Evolutionary conservation across 2,113 vertebrate species (phyloP), one percentile per base, ranked within the genome.

Genomic region (Cepphus grylle): DNA sequence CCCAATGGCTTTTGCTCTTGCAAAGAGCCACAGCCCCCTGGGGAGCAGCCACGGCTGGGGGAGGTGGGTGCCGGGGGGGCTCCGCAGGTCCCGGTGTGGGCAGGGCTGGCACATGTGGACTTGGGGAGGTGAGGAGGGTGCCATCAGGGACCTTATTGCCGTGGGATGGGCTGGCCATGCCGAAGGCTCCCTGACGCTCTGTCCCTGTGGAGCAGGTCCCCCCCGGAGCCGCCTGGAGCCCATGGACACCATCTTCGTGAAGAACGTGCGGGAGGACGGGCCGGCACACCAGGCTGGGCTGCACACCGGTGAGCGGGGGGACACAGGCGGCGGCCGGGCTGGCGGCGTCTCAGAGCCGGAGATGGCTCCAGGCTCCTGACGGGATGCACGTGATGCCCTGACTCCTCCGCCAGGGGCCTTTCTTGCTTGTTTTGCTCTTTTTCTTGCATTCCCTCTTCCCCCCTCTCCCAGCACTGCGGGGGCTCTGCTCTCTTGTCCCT

Each of bases 241-340:
- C 29, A 99, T 99, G 99, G 99, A 99, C 96, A 99, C 99, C 97
- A 99, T 99, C 96, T 99, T 99, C 85, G 99, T 99, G 82, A 99
- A 99, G 98, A 99, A 98, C 30, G 99, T 99, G 98, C 98, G 99
- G 97, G 99, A 99, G 47, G 99, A 98, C 4, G 99, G 99, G 82
- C 99, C 99, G 0, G 99, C 99, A 23, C 99, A 99, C 85, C 98
- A 98, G 96, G 99, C 99, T 1, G 99, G 99, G 74, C 97, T 99
- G 74, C 98, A 98, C 94, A 99, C 99, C 94, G 99, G 99, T 99
- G 97, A 97, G 97, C 27, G 21, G 30, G 45, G 0, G 77, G 49
- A 15, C 3, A 5, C 21, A 43, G 42, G 0, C 55, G 55, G 22
- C 2, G 7, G 26, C 20, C 1, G 16, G 52, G 70, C 66, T 38